These are phyloP conservation scores for Triplophysa tibetana DNA, from an alignment of 2,113 vertebrate genomes.

Conservation along the genomic window DNA sequence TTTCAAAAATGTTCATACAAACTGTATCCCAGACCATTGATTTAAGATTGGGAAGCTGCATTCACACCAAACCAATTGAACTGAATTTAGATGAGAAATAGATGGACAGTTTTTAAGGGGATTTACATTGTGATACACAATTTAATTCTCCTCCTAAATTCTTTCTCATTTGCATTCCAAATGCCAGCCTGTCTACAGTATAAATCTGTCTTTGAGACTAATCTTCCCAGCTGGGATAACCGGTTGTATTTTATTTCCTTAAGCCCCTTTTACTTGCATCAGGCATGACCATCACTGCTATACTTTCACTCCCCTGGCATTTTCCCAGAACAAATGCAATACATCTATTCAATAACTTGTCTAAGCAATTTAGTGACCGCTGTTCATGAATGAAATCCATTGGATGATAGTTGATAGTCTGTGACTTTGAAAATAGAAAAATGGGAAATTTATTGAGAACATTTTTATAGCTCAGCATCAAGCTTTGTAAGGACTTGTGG, in stretches of 20 bases:
- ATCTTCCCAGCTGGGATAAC: conserved; percentile 40
- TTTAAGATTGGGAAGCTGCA: too few relatives aligned
- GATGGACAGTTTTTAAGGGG: neutral
- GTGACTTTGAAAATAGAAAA: conserved; percentile 8
- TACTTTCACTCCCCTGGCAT: neutral
- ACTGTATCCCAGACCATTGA: too few relatives aligned
- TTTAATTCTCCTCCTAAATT: conserved; percentile 4
- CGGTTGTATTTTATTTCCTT: conserved; percentile 15
- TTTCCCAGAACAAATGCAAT: conserved; percentile 5
- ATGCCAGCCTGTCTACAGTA: neutral
- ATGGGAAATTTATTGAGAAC: conserved; percentile 13
- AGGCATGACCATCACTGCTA: conserved; percentile 17
- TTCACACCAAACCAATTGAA: too few relatives aligned
- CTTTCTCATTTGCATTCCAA: conserved; percentile 11
- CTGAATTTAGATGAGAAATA: too few relatives aligned
- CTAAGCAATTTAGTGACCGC: neutral
- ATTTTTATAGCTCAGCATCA: neutral
- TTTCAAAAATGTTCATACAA: too few relatives aligned
- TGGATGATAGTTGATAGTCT: neutral
- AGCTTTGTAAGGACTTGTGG: neutral
- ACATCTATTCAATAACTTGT: neutral
- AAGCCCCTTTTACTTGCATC: neutral
- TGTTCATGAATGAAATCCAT: neutral
- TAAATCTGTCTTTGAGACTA: neutral
- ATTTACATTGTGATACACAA: neutral